Base-by-base conservation (phyloP, 2,113 vertebrate species). In the Notothenia rossii region DNA sequence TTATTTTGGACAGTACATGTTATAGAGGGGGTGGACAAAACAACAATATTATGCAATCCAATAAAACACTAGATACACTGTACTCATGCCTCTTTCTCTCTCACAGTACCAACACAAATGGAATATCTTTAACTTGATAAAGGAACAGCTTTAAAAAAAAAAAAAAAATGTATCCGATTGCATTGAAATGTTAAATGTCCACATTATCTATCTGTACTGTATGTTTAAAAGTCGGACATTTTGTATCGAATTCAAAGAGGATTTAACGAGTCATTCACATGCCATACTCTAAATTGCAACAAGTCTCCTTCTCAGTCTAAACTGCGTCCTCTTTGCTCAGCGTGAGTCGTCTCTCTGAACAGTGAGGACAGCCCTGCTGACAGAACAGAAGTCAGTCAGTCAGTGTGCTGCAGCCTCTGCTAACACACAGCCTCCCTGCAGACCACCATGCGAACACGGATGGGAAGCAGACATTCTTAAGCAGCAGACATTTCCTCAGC, bases 31-130 rank as follows among this genome's bases (percentile, higher is more conserved):
- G 87, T 82, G 85, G 85, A 84, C 48, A 77, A 77, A 81, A 85
- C 75, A 83, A 88, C 75, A 78, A 78, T 33, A 81, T 92, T 88
- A 91, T 64, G 82, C 75, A 89, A 92, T 87, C 77, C 68, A 75
- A 84, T 60, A 77, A 81, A 85, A 79, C 55, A 80, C 43, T 77
- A 81, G 61, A 62, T 72, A 46, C 14, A 14, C 77, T 51, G 46
- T 13, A n/a, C 55, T 71, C 76, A 46, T 40, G 60, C 54, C 58
- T 66, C 18, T 68, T 29, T 29, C 59, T 25, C 29, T 70, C 55
- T 48, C 10, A 40, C 49, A 12, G 43, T 18, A 56, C 18, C 10
- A 76, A 54, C 51, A 60, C 43, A 69, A 48, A 11, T 15, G 63
- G 20, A 46, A n/a, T 22, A 67, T 53, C 9, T 56, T 36, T 13